Evolutionary conservation across 2,888 invertebrate species (phyloP).

Genomic region (Pandemis corylana): DNA sequence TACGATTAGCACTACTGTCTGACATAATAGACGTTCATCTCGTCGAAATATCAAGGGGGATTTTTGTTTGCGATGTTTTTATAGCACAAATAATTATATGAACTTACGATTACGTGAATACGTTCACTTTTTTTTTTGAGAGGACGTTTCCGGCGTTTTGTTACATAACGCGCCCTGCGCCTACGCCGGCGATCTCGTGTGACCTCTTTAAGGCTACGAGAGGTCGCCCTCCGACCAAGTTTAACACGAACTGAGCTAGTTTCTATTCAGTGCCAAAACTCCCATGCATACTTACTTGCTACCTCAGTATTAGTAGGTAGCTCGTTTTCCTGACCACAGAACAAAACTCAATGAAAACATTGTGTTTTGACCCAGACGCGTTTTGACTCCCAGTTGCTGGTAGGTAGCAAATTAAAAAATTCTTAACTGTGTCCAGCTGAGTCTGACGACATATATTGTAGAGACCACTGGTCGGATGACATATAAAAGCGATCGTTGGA

Average conservation of each 20-base stretch:
- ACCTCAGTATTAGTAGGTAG: too few relatives aligned
- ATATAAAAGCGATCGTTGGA: too few relatives aligned
- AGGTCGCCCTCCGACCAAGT: constrained; percentile 17
- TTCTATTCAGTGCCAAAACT: neutral
- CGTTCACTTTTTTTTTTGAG: constrained; percentile 80
- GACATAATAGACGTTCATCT: constrained; percentile 49
- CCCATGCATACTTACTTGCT: too few relatives aligned
- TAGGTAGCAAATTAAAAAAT: too few relatives aligned
- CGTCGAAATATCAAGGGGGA: constrained; percentile 54
- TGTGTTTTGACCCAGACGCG: too few relatives aligned
- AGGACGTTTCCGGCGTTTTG: constrained; percentile 61
- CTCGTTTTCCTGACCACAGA: neutral
- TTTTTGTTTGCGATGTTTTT: constrained; percentile 55
- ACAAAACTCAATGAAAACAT: too few relatives aligned
- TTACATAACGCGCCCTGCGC: constrained; percentile 52
- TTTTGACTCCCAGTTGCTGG: too few relatives aligned
- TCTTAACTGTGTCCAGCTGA: too few relatives aligned
- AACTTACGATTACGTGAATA: constrained; percentile 67
- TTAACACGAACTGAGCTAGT: neutral
- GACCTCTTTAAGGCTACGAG: constrained; percentile 36
- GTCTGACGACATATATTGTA: too few relatives aligned
- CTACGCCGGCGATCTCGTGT: constrained; percentile 27
- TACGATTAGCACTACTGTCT: constrained; percentile 43
- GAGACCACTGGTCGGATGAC: too few relatives aligned
- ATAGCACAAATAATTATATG: constrained; percentile 60